Conservation (phyloP, 1,140 invertebrate species). For the Eueides isabella region DNA sequence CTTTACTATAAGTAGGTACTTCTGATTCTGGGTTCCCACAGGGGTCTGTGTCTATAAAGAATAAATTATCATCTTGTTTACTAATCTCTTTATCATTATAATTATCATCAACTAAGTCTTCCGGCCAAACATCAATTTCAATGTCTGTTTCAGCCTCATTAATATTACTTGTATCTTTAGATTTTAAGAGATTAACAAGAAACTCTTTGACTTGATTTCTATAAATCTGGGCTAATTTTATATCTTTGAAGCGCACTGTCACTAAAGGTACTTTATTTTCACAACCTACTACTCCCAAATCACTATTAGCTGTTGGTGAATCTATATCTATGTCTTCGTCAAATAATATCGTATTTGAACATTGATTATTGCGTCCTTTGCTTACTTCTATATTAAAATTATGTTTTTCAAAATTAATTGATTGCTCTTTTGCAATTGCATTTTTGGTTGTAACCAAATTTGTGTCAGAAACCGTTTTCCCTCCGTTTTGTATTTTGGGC, state of each 20-base stretch:
- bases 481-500: slow-evolving; percentile 50
- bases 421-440: background rate
- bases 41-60: slow-evolving; percentile 76
- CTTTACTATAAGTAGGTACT: slow-evolving; percentile 72
- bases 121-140: slow-evolving; percentile 75
- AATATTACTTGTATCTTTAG: slow-evolving; percentile 15
- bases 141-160: slow-evolving; percentile 60
- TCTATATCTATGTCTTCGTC: slow-evolving; percentile 66
- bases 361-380: slow-evolving; percentile 22
- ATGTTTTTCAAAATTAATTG: background rate
- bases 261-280: slow-evolving; percentile 69
- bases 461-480: slow-evolving; percentile 55
- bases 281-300: slow-evolving; percentile 60
- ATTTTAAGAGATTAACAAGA: slow-evolving; percentile 66
- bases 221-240: slow-evolving; percentile 58
- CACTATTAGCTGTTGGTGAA: slow-evolving; percentile 61
- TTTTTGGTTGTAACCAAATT: slow-evolving; percentile 12
- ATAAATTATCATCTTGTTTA: slow-evolving; percentile 54
- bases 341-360: slow-evolving; percentile 51
- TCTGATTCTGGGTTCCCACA: slow-evolving; percentile 46
- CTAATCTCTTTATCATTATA: slow-evolving; percentile 12
- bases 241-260: slow-evolving; percentile 67
- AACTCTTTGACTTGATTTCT: slow-evolving; percentile 69
- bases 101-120: slow-evolving; percentile 49
- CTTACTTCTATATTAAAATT: slow-evolving; percentile 21